Percentiles rank a stretch among this genome's conserved stretches.
phyloP scores from a whole-genome alignment of 2,888 invertebrate species.

The Megaustenia siamemsis region DNA sequence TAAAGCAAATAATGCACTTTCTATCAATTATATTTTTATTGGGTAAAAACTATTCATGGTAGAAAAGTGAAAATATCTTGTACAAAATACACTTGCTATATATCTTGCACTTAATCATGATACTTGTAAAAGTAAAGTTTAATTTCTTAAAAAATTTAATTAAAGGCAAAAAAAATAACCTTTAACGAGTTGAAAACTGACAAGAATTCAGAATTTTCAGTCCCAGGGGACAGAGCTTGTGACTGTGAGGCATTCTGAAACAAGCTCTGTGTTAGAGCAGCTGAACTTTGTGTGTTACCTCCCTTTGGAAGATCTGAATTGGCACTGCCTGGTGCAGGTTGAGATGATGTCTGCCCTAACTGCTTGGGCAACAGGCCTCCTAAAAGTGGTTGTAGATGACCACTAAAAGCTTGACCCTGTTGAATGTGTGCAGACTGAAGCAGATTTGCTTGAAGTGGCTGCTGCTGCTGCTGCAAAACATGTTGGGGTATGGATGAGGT shows the following conservation, averaged over 20 bases:
- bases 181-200: slow-evolving; percentile 50
- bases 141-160: too few relatives aligned
- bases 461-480: not conserved
- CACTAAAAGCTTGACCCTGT: not conserved
- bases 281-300: slow-evolving; percentile 12
- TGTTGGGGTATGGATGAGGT: not conserved
- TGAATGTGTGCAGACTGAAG: not conserved
- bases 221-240: not conserved
- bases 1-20: too few relatives aligned
- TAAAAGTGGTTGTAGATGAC: slow-evolving; percentile 16
- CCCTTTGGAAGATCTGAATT: not conserved
- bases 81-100: too few relatives aligned
- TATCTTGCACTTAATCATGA: too few relatives aligned
- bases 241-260: slow-evolving; percentile 27
- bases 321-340: not conserved
- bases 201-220: slow-evolving; percentile 48
- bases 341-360: not conserved
- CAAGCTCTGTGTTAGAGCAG: slow-evolving; percentile 15
- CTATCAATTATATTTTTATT: too few relatives aligned
- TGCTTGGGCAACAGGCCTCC: slow-evolving; percentile 26
- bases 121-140: too few relatives aligned
- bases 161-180: slow-evolving; percentile 24
- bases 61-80: too few relatives aligned
- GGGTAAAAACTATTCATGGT: too few relatives aligned
- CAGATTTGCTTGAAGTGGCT: not conserved